A percentile compares a stretch with the other conserved stretches of the same genome.
phyloP scores from a whole-genome alignment of 1,140 invertebrate genomes.

The Parapsyche elsis region DNA sequence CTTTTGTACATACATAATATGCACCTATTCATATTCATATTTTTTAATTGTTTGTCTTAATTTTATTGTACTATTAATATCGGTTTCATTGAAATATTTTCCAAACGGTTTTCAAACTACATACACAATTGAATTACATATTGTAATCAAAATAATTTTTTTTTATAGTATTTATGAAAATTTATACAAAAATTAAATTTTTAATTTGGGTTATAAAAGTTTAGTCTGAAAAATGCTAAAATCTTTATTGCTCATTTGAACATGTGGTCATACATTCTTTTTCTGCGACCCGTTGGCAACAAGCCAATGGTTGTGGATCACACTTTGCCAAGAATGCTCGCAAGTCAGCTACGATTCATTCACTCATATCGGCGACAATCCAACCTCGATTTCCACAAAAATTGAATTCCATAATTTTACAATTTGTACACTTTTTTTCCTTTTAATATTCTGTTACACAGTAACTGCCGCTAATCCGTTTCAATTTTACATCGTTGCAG shows the following conservation, averaged over 20 bases:
- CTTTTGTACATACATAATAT: too few species aligned
- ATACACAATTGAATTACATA: too few species aligned
- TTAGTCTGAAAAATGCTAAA: not conserved
- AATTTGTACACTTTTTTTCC: too few species aligned
- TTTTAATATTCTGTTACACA: too few species aligned
- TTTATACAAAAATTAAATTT: not conserved
- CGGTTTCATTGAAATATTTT: too few species aligned
- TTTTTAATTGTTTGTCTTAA: too few species aligned
- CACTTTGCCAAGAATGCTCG: slow-evolving; percentile 40
- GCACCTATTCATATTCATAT: too few species aligned
- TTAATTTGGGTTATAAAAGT: slow-evolving; percentile 5
- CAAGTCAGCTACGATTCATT: not conserved
- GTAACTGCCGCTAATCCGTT: too few species aligned
- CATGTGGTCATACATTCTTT: slow-evolving; percentile 39
- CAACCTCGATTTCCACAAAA: too few species aligned
- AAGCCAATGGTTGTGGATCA: slow-evolving; percentile 13
- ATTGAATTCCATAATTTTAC: too few species aligned
- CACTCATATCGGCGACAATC: not conserved
- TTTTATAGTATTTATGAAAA: not conserved
- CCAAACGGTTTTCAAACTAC: too few species aligned
- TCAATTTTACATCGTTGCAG: slow-evolving; percentile 26
- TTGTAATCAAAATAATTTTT: not conserved
- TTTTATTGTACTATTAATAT: too few species aligned
- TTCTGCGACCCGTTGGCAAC: slow-evolving; percentile 22
- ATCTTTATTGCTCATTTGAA: not conserved